Evolutionary conservation across 2,113 vertebrate species (phyloP).

Genomic region (Larimichthys crocea): DNA sequence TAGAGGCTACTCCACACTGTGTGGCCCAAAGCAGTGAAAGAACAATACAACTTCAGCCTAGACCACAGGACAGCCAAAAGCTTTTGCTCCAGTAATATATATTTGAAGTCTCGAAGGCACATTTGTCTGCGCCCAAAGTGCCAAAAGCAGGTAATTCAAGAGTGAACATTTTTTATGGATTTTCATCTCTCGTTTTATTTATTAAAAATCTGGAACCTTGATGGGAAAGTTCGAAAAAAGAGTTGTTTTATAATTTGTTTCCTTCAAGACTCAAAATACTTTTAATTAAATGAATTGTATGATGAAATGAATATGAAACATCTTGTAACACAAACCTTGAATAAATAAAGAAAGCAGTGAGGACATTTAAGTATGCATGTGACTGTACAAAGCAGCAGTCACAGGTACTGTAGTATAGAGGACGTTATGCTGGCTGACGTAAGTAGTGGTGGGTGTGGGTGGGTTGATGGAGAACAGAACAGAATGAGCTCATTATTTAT

Average conservation of each 20-base stretch:
- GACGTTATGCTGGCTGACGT: neutral
- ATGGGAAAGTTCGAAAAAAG: neutral
- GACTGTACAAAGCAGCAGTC: neutral
- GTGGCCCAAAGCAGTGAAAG: neutral
- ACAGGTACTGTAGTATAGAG: neutral
- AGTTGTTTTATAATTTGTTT: neutral
- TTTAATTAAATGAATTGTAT: neutral
- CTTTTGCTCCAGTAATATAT: neutral
- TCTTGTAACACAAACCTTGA: neutral
- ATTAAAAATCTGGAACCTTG: neutral
- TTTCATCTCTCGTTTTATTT: neutral
- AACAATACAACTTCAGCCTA: neutral
- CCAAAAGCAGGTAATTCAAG: neutral
- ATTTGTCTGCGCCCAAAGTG: neutral
- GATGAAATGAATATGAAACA: too few species aligned
- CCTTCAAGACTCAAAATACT: too few species aligned
- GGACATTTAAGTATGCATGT: neutral
- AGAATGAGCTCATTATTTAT: constrained; percentile 48
- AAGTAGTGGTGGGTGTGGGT: neutral
- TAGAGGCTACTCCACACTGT: neutral
- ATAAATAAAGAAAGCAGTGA: neutral
- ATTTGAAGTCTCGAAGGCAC: neutral
- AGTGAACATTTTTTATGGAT: neutral
- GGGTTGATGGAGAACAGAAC: neutral
- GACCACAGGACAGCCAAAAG: neutral